Evolutionary conservation across 2,888 invertebrate species (phyloP).

Genomic region (Actias luna): DNA sequence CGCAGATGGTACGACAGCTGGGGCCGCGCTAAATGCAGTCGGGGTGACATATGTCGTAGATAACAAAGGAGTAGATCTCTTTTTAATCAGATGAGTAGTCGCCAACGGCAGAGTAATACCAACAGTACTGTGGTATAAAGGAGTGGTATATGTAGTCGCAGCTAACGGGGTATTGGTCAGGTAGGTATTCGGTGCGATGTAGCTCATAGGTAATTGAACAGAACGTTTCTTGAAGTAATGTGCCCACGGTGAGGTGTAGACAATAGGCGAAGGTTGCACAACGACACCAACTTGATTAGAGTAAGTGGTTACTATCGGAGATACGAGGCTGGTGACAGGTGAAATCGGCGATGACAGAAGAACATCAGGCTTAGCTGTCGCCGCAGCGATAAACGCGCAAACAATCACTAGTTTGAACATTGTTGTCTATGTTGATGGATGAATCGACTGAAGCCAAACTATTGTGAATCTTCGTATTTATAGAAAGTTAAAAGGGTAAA

Average conservation of each 20-base stretch:
- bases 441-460: constrained; percentile 62
- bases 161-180: constrained; percentile 32
- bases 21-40: constrained; percentile 32
- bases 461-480: constrained; percentile 55
- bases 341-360: constrained; percentile 30
- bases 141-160: constrained; percentile 29
- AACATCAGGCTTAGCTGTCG: constrained; percentile 64
- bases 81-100: constrained; percentile 57
- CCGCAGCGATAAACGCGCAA: constrained; percentile 82
- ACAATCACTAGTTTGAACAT: constrained; percentile 82
- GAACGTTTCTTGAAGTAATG: constrained; percentile 53
- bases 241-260: constrained; percentile 48
- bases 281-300: constrained; percentile 67
- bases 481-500: constrained; percentile 56
- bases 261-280: constrained; percentile 63
- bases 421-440: constrained; percentile 69
- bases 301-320: constrained; percentile 59
- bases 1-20: constrained; percentile 44
- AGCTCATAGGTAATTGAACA: constrained; percentile 23
- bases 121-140: constrained; percentile 29
- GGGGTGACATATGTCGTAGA: constrained; percentile 36
- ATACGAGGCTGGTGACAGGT: constrained; percentile 44
- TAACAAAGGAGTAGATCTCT: constrained; percentile 45
- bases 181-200: constrained; percentile 38
- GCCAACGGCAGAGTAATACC: constrained; percentile 36